These are phyloP conservation scores for Phallusia fumigata DNA, from an alignment of 23 tunicate genomes.

Conservation along the genomic window DNA sequence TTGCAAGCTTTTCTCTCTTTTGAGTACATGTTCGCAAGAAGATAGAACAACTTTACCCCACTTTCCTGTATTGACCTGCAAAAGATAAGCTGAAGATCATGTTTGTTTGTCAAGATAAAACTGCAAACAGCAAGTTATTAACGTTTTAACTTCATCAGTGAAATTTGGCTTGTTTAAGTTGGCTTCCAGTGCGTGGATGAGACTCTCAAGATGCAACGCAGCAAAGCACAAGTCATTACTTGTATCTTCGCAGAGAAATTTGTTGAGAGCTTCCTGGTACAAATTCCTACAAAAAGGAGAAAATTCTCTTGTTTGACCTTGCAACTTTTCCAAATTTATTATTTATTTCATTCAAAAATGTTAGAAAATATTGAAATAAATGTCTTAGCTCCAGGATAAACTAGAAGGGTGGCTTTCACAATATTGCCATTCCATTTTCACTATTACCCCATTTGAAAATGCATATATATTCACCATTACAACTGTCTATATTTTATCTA, in stretches of 20 bases:
- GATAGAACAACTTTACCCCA: slow-evolving; percentile 63
- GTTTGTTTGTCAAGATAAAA: not conserved
- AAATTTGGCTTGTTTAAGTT: slow-evolving; percentile 22
- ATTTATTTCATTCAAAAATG: too few relatives aligned
- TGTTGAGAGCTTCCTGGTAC: slow-evolving; percentile 20
- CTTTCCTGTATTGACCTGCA: slow-evolving; percentile 13
- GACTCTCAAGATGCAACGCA: slow-evolving; percentile 60
- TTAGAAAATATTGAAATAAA: too few relatives aligned
- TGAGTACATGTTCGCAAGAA: slow-evolving; percentile 63
- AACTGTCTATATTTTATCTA: too few relatives aligned
- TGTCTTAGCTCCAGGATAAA: too few relatives aligned
- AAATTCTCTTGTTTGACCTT: too few relatives aligned
- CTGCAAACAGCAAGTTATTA: not conserved
- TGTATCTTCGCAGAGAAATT: slow-evolving; percentile 30
- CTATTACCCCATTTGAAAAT: too few relatives aligned
- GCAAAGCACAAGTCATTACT: slow-evolving; percentile 61
- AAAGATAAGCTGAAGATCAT: too few relatives aligned
- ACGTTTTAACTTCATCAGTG: not conserved
- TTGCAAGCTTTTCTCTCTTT: slow-evolving; percentile 56
- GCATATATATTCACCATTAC: too few relatives aligned
- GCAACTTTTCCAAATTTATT: too few relatives aligned
- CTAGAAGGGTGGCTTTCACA: too few relatives aligned
- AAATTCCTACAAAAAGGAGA: slow-evolving; percentile 10
- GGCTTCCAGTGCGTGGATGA: slow-evolving; percentile 47
- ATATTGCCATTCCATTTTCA: too few relatives aligned